A percentile compares a stretch with the other conserved stretches of the same genome.
Evolutionary conservation across 2,797 vertebrate genomes (phyloP).

Genomic region (Hypotaenidia okinawae): DNA sequence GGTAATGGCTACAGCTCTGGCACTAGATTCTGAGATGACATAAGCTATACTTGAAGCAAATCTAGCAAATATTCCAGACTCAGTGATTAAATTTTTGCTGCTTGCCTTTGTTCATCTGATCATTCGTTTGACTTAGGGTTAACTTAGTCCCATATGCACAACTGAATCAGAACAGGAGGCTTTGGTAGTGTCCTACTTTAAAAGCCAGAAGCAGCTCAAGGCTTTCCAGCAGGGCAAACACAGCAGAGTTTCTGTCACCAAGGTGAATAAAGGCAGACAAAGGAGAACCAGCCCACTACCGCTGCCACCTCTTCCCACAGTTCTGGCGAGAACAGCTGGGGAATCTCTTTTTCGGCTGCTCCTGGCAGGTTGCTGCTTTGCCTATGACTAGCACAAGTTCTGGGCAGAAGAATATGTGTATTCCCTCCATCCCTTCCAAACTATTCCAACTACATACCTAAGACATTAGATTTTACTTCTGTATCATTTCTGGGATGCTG

Average conservation of each 20-base stretch:
- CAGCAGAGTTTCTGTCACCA: neutral
- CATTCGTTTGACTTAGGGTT: neutral
- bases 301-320: no score
- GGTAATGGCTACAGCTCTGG: neutral
- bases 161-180: neutral
- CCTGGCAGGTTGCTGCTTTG: neutral
- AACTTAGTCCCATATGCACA: neutral
- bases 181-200: neutral
- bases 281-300: neutral
- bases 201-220: neutral
- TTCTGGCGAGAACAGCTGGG: neutral
- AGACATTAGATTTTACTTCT: neutral
- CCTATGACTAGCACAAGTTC: neutral
- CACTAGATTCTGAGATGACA: neutral
- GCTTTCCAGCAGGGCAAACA: neutral
- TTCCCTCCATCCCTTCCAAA: neutral
- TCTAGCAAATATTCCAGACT: neutral
- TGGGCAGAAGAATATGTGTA: neutral
- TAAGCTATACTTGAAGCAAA: neutral
- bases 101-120: neutral
- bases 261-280: neutral
- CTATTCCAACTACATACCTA: neutral
- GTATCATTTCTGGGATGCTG: neutral
- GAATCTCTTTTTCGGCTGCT: neutral
- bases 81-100: neutral